Percentiles rank a stretch among this genome's conserved stretches.
These are phyloP conservation scores for Petrocephalus zakoni DNA, from an alignment of 2,113 vertebrate genomes.

Conservation along the genomic window DNA sequence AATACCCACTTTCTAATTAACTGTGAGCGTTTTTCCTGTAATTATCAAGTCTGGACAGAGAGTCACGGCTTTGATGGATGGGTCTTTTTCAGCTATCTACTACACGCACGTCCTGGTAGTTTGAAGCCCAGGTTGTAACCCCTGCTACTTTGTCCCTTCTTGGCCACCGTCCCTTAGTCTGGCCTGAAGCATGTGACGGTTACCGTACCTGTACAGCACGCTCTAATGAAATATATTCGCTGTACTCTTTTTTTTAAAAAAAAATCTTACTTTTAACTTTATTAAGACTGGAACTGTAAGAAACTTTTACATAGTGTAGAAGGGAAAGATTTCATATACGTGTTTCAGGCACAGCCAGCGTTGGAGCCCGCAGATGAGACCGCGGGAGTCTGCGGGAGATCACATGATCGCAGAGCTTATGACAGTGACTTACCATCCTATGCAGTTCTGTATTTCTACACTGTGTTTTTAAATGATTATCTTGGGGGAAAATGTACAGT, in stretches of 20 bases:
- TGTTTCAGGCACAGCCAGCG: neutral
- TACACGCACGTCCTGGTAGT: neutral
- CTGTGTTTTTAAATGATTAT: neutral
- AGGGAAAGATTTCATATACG: neutral
- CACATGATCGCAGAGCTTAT: neutral
- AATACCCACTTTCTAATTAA: neutral
- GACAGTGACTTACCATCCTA: neutral
- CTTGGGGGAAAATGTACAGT: neutral
- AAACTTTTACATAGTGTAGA: neutral
- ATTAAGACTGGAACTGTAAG: neutral
- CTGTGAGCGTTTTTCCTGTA: neutral
- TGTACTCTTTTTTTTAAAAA: neutral
- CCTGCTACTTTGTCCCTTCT: neutral
- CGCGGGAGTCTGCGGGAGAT: neutral
- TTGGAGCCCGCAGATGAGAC: neutral
- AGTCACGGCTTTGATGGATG: neutral
- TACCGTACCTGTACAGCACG: too few species aligned
- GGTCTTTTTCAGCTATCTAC: neutral
- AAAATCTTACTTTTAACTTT: neutral
- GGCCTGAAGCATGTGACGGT: neutral
- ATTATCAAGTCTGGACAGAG: neutral
- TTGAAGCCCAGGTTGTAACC: neutral
- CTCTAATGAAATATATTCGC: neutral
- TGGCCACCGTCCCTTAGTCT: neutral
- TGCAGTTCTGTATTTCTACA: neutral